Percentiles rank a stretch among this genome's conserved stretches.
Conservation (phyloP, 2,888 invertebrate genomes). For the Mactromeris polynyma region DNA sequence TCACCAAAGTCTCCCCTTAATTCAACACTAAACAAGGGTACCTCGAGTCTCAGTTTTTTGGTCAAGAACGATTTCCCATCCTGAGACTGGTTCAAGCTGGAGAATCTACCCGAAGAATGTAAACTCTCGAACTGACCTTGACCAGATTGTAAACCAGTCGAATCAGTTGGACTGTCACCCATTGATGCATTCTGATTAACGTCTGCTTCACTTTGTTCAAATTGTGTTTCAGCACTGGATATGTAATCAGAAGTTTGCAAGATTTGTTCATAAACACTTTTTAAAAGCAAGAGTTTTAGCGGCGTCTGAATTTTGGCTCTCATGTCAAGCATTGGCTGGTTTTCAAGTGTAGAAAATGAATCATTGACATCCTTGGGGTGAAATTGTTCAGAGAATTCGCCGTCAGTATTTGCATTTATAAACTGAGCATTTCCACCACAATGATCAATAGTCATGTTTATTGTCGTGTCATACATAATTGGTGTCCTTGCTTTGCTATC, state of each 20-base stretch:
- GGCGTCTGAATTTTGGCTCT: constrained; percentile 94
- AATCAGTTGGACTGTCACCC: constrained; percentile 17
- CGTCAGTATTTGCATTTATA: constrained; percentile 79
- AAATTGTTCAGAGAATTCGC: constrained; percentile 31
- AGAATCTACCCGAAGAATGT: constrained; percentile 23
- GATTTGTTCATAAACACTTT: constrained; percentile 96
- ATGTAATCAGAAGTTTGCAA: constrained; percentile 88
- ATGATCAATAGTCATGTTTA: constrained; percentile 91
- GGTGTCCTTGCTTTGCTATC: constrained; percentile 92
- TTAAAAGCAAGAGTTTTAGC: constrained; percentile 94
- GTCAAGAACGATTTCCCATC: constrained; percentile 65
- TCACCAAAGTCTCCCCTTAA: constrained; percentile 86
- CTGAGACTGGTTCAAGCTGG: constrained; percentile 31
- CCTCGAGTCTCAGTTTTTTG: constrained; percentile 82
- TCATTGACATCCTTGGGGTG: constrained; percentile 37
- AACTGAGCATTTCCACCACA: constrained; percentile 61
- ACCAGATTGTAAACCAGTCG: constrained; percentile 22
- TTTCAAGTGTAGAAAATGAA: constrained; percentile 42
- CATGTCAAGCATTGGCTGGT: constrained; percentile 88
- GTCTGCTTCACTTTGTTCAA: constrained; percentile 1
- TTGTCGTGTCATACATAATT: constrained; percentile 95
- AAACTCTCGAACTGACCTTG: constrained; percentile 22
- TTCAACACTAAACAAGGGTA: constrained; percentile 84
- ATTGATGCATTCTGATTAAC: constrained; percentile 36
- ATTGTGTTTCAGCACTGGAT: constrained; percentile 68